Conservation (phyloP, 1,140 invertebrate species). For the Pseudomyrmex gracilis region DNA sequence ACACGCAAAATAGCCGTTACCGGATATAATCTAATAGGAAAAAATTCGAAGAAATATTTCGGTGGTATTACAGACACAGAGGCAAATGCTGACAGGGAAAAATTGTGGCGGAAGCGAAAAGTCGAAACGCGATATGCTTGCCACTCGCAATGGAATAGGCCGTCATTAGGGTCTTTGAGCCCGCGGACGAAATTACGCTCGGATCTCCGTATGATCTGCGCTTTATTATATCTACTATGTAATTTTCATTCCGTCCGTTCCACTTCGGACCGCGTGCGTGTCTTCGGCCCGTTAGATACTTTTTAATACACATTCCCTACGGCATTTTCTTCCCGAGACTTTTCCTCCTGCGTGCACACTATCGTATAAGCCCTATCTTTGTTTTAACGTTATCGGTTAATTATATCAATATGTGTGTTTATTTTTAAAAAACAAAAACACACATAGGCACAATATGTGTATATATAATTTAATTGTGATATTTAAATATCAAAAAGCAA, state of each 20-base stretch:
- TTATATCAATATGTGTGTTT: not conserved
- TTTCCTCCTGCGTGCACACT: not conserved
- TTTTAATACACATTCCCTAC: constrained; percentile 35
- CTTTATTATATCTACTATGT: constrained; percentile 74
- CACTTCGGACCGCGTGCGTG: constrained; percentile 61
- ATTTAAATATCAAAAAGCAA: not conserved
- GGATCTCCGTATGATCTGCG: constrained; percentile 68
- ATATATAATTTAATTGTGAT: not conserved
- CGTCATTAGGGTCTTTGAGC: constrained; percentile 69
- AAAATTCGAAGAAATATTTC: constrained; percentile 55
- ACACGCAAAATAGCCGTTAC: constrained; percentile 29
- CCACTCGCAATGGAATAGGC: constrained; percentile 4
- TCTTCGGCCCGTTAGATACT: constrained; percentile 59
- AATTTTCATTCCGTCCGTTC: constrained; percentile 73
- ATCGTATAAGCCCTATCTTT: not conserved
- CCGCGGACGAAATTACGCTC: constrained; percentile 71
- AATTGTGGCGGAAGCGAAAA: constrained; percentile 62
- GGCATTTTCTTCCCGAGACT: constrained; percentile 22
- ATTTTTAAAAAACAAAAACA: constrained; percentile 7
- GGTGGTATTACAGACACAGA: constrained; percentile 22
- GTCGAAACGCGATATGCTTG: constrained; percentile 57
- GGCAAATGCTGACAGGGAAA: not conserved
- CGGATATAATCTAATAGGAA: constrained; percentile 54
- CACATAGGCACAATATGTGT: not conserved
- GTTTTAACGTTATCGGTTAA: constrained; percentile 18